Evolutionary conservation across 2,888 invertebrate genomes (phyloP).

Genomic region (Dryobota labecula): DNA sequence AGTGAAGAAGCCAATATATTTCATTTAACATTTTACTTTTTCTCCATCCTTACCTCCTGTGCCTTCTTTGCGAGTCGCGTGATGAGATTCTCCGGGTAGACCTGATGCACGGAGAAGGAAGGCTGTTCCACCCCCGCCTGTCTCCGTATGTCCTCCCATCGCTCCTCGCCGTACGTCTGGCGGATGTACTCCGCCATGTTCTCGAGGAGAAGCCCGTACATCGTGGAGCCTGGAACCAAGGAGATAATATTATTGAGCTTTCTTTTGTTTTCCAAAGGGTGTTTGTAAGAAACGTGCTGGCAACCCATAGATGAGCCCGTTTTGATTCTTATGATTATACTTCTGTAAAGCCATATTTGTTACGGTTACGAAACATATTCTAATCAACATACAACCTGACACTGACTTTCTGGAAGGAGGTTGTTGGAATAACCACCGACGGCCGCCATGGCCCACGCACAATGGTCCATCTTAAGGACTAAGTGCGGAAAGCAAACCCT

Average conservation of each 20-base stretch:
- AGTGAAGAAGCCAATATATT: neutral
- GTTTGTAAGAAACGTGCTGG: neutral
- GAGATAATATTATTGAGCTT: slow-evolving; percentile 2
- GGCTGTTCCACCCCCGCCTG: slow-evolving; percentile 97
- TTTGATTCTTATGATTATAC: no score
- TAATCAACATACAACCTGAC: no score
- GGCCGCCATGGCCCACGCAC: no score
- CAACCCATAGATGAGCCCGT: neutral
- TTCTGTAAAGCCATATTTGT: no score
- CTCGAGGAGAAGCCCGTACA: slow-evolving; percentile 99
- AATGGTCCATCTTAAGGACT: no score
- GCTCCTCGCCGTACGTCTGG: slow-evolving; percentile 97
- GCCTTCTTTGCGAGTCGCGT: slow-evolving; percentile 96
- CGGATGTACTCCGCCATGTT: slow-evolving; percentile 98
- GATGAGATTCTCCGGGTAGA: slow-evolving; percentile 97
- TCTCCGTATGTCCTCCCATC: slow-evolving; percentile 97
- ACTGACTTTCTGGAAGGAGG: no score
- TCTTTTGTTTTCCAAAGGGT: neutral
- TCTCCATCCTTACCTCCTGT: slow-evolving; percentile 89
- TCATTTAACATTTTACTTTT: neutral
- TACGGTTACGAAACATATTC: no score
- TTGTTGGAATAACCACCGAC: no score
- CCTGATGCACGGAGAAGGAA: slow-evolving; percentile 97
- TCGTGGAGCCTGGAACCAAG: slow-evolving; percentile 82
- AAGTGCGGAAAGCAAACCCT: no score